Evolutionary conservation across 2,113 vertebrate species (phyloP), one percentile per base, ranked within the genome.

Genomic region (Bubo blakistoni): DNA sequence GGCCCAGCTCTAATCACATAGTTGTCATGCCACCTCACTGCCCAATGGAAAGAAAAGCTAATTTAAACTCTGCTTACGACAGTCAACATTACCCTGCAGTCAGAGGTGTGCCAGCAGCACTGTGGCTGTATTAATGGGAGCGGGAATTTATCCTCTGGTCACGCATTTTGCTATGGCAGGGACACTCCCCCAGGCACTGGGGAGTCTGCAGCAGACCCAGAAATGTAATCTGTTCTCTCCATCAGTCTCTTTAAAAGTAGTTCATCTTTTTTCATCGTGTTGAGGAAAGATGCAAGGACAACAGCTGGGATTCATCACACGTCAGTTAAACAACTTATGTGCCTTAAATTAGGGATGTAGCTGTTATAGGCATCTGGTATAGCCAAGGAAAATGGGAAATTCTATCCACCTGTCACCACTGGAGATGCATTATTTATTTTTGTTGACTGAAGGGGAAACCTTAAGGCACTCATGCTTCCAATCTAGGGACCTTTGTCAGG

Each of bases 71-170:
- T 58, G 21, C 21, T 59, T 55, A 5, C 0, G 2, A 24, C 24
- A 27, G 25, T 34, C n/a, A 58, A 47, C 29, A 7, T 57, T 34
- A 46, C 34, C 26, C 18, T 54, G 34, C 42, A 30, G 67, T 25
- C 44, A 47, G 22, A 62, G 21, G 2, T 34, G 36, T 59, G 11
- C 59, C 6, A 9, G 52, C 25, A 73, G 42, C 25, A 46, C 47
- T 0, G 4, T 10, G 11, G 42, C 47, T 73, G 2, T 52, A 19
- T 36, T n/a, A 14, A 30, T 3, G 16, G 18, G 19, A 26, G 27
- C 0, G 2, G 19, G 55, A 59, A 83, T 17, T 13, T 57, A 26
- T 49, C 32, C 55, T 47, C n/a, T 0, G 1, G 17, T 19, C 46
- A 58, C 4, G 1, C 15, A 38, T 58, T 55, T 67, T 88, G 27